phyloP scores from a whole-genome alignment of 92 coral and sea anemone species.

The Pocillopora grandis region DNA sequence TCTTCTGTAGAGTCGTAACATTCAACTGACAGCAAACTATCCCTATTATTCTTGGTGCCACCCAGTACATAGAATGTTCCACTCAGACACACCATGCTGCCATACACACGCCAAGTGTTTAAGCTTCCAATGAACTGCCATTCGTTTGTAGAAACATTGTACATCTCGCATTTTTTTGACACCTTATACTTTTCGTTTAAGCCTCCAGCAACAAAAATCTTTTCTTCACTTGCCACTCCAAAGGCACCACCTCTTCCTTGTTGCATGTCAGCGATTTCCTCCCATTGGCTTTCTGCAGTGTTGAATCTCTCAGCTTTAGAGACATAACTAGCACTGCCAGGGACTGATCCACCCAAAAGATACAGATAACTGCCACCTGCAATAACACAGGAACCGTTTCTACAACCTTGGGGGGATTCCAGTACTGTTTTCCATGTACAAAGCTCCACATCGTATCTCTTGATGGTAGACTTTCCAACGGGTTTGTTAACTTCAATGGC shows the following conservation, averaged over 20 bases:
- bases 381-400: too few species aligned
- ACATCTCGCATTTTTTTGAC: background rate
- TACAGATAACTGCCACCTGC: too few species aligned
- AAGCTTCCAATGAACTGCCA: slow-evolving; percentile 6
- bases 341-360: too few species aligned
- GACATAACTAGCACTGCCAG: too few species aligned
- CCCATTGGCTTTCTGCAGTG: too few species aligned
- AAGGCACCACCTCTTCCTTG: background rate
- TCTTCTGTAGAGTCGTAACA: slow-evolving; percentile 1
- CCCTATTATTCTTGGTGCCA: background rate
- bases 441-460: too few species aligned
- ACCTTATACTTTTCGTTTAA: background rate
- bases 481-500: too few species aligned
- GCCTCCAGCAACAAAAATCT: slow-evolving; percentile 1
- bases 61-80: background rate
- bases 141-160: background rate
- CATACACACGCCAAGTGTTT: background rate
- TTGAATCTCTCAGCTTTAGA: too few species aligned
- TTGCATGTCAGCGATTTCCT: background rate
- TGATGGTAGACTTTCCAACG: too few species aligned
- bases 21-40: background rate
- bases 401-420: too few species aligned
- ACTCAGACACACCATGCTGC: background rate
- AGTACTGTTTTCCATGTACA: too few species aligned
- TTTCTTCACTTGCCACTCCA: slow-evolving; percentile 2